phyloP scores from a whole-genome alignment of 2,888 invertebrate genomes.

The Aphelenchoides bicaudatus region DNA sequence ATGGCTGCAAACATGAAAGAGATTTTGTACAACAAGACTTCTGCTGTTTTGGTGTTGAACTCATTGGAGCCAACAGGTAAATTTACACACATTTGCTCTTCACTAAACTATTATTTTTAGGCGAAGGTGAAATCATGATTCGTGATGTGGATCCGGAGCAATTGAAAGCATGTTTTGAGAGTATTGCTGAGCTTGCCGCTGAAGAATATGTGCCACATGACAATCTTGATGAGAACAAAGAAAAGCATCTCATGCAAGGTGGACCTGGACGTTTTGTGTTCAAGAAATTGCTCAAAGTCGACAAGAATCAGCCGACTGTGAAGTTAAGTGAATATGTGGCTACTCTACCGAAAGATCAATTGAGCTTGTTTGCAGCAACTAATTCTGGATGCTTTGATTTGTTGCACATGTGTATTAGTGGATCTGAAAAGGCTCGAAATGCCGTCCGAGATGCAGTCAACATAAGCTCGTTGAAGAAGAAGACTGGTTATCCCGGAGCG shows the following conservation, averaged over 20 bases:
- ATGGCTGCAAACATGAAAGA: conserved; percentile 53
- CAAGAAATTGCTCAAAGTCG: conserved; percentile 28
- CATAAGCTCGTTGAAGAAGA: conserved; percentile 3
- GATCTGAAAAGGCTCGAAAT: conserved; percentile 28
- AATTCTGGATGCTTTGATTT: conserved; percentile 56
- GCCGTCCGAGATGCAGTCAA: conserved; percentile 27
- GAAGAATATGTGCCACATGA: conserved; percentile 55
- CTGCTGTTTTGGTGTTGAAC: conserved; percentile 35
- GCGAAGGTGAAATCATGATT: conserved; percentile 40
- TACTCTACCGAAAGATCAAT: conserved; percentile 36
- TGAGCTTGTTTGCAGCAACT: conserved; percentile 47
- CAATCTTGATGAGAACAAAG: conserved; percentile 20
- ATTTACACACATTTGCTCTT: conserved; percentile 7
- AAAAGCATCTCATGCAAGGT: conserved; percentile 32
- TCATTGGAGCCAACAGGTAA: conserved; percentile 32
- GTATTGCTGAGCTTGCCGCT: conserved; percentile 45
- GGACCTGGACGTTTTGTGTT: conserved; percentile 36
- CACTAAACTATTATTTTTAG: conserved; percentile 31
- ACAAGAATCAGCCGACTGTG: conserved; percentile 32
- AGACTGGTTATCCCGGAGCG: conserved; percentile 5
- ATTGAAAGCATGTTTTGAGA: conserved; percentile 42
- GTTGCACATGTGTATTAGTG: conserved; percentile 45
- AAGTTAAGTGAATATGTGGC: conserved; percentile 42
- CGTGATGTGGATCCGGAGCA: conserved; percentile 39
- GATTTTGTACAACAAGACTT: conserved; percentile 42